Percentiles rank a stretch among this genome's conserved stretches.
Conservation (phyloP, 1,140 invertebrate genomes). For the Heliconius hewitsoni region DNA sequence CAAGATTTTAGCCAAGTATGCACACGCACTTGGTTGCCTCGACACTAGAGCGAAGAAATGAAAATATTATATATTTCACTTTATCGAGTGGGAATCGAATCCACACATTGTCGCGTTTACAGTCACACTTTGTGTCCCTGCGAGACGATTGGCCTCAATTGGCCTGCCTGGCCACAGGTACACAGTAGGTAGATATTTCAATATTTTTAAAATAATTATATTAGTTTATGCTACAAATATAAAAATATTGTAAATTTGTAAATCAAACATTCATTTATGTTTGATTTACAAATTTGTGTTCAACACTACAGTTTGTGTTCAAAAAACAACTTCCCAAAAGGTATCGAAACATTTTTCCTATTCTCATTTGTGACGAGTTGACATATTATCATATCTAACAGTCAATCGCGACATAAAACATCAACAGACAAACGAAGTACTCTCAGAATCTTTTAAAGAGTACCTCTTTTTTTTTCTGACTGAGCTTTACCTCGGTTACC, state of each 20-base stretch:
- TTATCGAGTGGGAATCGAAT: too few relatives aligned
- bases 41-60: too few relatives aligned
- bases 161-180: too few relatives aligned
- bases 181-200: not conserved
- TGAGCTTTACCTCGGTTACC: constrained; percentile 71
- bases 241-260: not conserved
- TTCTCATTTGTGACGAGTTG: not conserved
- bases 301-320: too few relatives aligned
- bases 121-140: too few relatives aligned
- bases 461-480: constrained; percentile 59
- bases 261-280: too few relatives aligned
- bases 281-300: too few relatives aligned
- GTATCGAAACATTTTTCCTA: not conserved
- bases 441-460: not conserved
- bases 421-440: not conserved
- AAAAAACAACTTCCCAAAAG: not conserved
- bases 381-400: not conserved
- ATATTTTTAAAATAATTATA: not conserved
- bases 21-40: too few relatives aligned
- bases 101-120: too few relatives aligned
- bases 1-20: too few relatives aligned
- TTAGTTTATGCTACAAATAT: not conserved
- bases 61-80: too few relatives aligned
- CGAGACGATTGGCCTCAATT: too few relatives aligned
- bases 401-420: not conserved